A percentile compares a stretch with the other conserved stretches of the same genome.
Conservation (phyloP, 2,797 vertebrate species). For the Gymnothorax reevesii region DNA sequence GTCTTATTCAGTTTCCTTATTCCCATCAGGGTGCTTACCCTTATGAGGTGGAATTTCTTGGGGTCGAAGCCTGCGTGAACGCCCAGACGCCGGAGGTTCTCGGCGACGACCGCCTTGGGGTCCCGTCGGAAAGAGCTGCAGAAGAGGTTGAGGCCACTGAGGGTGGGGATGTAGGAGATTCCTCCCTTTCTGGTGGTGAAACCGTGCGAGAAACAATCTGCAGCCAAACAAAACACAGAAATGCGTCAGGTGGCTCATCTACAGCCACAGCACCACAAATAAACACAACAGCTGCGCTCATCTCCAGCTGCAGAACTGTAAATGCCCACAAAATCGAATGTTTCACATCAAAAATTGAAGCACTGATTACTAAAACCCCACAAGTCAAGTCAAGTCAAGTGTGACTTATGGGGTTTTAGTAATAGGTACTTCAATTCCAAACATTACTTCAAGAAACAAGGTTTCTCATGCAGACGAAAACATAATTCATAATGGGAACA, state of each 20-base stretch:
- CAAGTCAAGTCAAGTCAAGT: too few species aligned
- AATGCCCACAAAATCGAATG: too few species aligned
- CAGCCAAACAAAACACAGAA: constrained; percentile 45
- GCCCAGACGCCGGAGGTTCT: constrained; percentile 85
- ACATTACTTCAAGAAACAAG: not conserved
- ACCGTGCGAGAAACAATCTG: constrained; percentile 84
- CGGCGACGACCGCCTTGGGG: constrained; percentile 76
- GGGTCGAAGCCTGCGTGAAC: constrained; percentile 80
- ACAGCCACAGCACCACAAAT: not conserved
- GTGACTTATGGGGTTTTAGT: too few species aligned
- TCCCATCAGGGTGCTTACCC: constrained; percentile 66
- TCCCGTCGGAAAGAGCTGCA: constrained; percentile 82
- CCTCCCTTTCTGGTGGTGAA: constrained; percentile 88
- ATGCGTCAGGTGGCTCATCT: too few species aligned
- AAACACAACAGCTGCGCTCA: not conserved
- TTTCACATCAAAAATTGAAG: too few species aligned
- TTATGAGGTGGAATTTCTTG: constrained; percentile 72
- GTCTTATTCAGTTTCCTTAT: not conserved
- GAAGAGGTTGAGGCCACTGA: constrained; percentile 90
- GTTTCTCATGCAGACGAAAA: not conserved
- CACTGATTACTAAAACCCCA: too few species aligned
- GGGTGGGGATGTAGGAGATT: constrained; percentile 80
- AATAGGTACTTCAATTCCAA: too few species aligned
- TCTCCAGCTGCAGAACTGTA: too few species aligned
- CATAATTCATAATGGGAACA: not conserved